Base-by-base conservation (phyloP, 2,797 vertebrate species). In the Danio tinwini region DNA sequence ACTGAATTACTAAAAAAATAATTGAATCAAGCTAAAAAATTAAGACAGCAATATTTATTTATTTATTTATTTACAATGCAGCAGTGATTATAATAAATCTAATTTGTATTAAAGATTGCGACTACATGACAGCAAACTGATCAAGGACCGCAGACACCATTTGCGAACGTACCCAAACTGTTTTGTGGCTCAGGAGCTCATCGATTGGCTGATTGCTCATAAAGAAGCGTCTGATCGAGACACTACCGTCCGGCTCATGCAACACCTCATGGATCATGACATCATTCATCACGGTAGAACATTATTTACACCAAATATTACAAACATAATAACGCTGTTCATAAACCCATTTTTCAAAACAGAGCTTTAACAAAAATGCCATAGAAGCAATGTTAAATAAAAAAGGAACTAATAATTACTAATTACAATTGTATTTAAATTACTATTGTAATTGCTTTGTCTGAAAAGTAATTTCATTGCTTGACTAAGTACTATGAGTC, bases 121-220 rank as follows among this genome's bases (percentile, higher is more conserved):
- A 5, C 92, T 97, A 6, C 96, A 97, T 0, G 94, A 95, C n/a
- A 91, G 93, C 55, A 97, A 96, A 84, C 89, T 96, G 81, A 92
- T 97, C 12, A 97, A 96, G 85, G 95, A 97, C 79, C 81, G 94
- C 1, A 88, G 94, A 0, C 94, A 94, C 82, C 92, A 97, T 78
- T 91, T 96, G 49, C 91, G 93, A 9, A 97, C 96, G 0, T 97
- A 97, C 80, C 95, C 95, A 0, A 96, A 96, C 90, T 96, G 95
- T 88, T 95, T 97, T 1, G 93, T 96, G 84, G 94, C 95, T 0
- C 94, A 94, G 87, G 96, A 97, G 86, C 90, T 96, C 0, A 92
- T 91, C 0, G 94, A 94, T 85, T 97, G 96, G 96, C 89, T 97
- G 0, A 85, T 96, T 0, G 90, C 90, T 78, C 95, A 93, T 80